phyloP scores from a whole-genome alignment of 2,113 vertebrate species.

The Pseudorectes ferrugineus region DNA sequence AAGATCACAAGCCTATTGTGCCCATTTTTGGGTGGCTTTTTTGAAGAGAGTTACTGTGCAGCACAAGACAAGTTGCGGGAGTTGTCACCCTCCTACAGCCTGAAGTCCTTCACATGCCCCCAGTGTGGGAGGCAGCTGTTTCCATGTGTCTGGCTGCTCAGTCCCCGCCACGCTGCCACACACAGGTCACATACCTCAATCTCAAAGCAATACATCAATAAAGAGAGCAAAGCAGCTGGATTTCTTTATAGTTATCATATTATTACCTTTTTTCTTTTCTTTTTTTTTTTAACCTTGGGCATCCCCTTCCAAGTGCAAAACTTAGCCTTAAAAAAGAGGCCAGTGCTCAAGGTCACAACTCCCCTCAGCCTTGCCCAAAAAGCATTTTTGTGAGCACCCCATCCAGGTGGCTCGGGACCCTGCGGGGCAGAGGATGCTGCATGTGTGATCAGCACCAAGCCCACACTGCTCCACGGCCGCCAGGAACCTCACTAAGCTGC shows the following conservation, averaged over 20 bases:
- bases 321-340: neutral
- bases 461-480: neutral
- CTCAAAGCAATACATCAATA: neutral
- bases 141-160: neutral
- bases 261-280: neutral
- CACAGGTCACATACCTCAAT: neutral
- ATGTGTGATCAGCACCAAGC: neutral
- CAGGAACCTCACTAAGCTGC: neutral
- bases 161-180: neutral
- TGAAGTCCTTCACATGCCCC: neutral
- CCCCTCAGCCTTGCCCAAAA: neutral
- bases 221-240: neutral
- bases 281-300: neutral
- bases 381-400: neutral
- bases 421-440: neutral
- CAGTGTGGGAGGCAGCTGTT: neutral
- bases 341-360: neutral
- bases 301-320: neutral
- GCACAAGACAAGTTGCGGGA: accelerated
- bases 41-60: neutral
- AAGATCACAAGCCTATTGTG: neutral
- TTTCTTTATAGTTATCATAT: neutral
- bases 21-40: neutral
- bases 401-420: neutral
- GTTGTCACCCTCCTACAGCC: neutral